Evolutionary conservation across 2,113 vertebrate genomes (phyloP).

Genomic region (Ammodytes marinus): DNA sequence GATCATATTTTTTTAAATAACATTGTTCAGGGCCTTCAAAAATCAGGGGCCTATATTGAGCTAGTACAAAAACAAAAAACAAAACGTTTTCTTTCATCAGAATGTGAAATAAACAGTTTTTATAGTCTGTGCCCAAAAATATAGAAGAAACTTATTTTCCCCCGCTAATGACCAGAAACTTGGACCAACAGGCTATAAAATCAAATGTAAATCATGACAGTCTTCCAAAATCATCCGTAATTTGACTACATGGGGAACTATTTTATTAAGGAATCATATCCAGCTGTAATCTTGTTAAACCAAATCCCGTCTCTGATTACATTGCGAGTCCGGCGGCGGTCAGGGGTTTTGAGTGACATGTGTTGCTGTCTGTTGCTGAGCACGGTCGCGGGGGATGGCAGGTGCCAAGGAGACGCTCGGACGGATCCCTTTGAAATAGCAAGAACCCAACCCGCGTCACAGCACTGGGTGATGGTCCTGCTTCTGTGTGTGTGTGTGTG

Average conservation of each 20-base stretch:
- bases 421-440: conserved; percentile 65
- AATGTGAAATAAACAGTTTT: background rate
- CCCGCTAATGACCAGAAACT: background rate
- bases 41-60: no score
- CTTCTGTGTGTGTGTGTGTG: conserved; percentile 14
- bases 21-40: no score
- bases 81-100: no score
- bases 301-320: conserved; percentile 27
- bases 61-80: no score
- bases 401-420: conserved; percentile 67
- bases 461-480: background rate
- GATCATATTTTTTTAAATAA: no score
- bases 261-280: conserved; percentile 40
- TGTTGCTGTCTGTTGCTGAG: conserved; percentile 43
- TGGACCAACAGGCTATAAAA: conserved; percentile 30
- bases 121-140: background rate
- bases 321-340: background rate
- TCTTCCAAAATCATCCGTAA: conserved; percentile 25
- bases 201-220: conserved; percentile 22
- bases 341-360: conserved; percentile 24
- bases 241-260: conserved; percentile 2
- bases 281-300: conserved; percentile 34
- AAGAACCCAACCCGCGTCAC: conserved; percentile 40
- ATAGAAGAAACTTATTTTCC: background rate
- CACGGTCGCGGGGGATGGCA: conserved; percentile 63